Evolutionary conservation across 1,140 invertebrate genomes (phyloP).

Genomic region (Pseudomyrmex concolor): DNA sequence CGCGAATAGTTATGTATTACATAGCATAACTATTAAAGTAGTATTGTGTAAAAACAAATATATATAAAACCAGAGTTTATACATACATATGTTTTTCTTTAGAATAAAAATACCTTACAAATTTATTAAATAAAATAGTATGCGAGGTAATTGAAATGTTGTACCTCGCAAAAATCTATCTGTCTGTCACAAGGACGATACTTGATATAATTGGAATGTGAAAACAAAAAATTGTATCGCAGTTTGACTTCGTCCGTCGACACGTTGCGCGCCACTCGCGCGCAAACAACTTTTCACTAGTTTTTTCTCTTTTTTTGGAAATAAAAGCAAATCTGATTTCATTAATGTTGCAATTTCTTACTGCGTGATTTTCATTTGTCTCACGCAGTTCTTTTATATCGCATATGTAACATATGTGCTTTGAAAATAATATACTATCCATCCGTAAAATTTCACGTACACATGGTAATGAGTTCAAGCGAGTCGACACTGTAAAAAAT

Average conservation of each 20-base stretch:
- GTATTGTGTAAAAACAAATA: constrained; percentile 6
- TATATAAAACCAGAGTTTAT: constrained; percentile 6
- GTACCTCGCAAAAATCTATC: background rate
- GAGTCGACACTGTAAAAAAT: constrained; percentile 20
- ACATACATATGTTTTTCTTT: background rate
- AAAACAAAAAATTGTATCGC: constrained; percentile 18
- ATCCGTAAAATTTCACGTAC: constrained; percentile 6
- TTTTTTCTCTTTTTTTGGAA: constrained; percentile 31
- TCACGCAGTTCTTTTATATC: constrained; percentile 43
- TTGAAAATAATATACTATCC: constrained; percentile 15
- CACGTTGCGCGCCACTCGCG: constrained; percentile 13
- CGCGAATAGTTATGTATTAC: constrained; percentile 28
- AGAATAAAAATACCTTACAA: constrained; percentile 28
- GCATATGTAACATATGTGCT: constrained; percentile 33
- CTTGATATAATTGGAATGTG: constrained; percentile 4
- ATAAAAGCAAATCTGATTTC: constrained; percentile 52
- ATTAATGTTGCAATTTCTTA: constrained; percentile 15
- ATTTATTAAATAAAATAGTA: constrained; percentile 16
- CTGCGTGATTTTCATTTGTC: constrained; percentile 20
- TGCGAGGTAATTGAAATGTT: constrained; percentile 15
- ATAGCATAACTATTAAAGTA: constrained; percentile 41
- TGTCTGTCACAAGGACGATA: background rate
- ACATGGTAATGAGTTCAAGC: background rate
- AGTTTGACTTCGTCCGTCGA: constrained; percentile 20
- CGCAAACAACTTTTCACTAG: background rate